phyloP scores from a whole-genome alignment of 2,888 invertebrate genomes.

The Hyppa rectilinea region DNA sequence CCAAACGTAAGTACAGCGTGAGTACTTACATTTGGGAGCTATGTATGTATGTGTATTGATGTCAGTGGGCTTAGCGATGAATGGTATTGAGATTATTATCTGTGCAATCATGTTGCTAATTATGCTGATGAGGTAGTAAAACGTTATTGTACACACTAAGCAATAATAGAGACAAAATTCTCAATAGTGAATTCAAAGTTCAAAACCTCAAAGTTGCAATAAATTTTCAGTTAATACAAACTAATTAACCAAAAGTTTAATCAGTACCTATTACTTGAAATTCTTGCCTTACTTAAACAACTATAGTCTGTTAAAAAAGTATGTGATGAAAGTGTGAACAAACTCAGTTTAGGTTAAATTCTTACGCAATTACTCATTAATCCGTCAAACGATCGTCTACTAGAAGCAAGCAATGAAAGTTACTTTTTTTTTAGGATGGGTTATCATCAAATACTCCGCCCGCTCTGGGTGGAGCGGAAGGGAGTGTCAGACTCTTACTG shows the following conservation, averaged over 20 bases:
- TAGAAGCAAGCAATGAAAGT: too few species aligned
- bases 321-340: background rate
- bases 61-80: slow-evolving; percentile 23
- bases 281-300: background rate
- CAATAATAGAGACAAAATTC: background rate
- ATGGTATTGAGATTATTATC: slow-evolving; percentile 24
- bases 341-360: background rate
- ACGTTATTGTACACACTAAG: background rate
- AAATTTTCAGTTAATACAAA: background rate
- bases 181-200: too few species aligned
- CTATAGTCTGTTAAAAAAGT: background rate
- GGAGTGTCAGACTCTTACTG: too few species aligned
- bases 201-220: too few species aligned
- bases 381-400: too few species aligned
- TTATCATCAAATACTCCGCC: too few species aligned
- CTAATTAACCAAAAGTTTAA: background rate
- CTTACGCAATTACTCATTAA: too few species aligned
- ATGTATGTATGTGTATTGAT: slow-evolving; percentile 11
- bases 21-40: slow-evolving; percentile 36
- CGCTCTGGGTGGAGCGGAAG: too few species aligned
- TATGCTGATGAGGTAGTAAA: slow-evolving; percentile 13
- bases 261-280: background rate
- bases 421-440: too few species aligned
- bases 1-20: slow-evolving; percentile 34
- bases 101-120: background rate